These are phyloP conservation scores for Cyrtodaria siliqua DNA, from an alignment of 2,888 invertebrate species.

Conservation along the genomic window DNA sequence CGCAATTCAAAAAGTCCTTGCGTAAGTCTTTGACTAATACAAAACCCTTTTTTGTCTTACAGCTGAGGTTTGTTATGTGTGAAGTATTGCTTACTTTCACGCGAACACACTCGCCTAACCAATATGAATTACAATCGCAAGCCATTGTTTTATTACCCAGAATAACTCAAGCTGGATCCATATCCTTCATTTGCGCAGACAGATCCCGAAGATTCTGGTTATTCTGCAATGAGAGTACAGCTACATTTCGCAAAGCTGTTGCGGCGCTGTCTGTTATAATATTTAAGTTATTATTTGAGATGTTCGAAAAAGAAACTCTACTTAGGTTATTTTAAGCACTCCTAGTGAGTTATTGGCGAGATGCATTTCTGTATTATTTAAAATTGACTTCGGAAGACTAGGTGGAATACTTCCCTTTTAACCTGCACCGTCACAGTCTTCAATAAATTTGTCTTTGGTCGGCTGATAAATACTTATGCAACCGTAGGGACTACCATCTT, in stretches of 20 bases:
- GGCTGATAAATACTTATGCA: neutral
- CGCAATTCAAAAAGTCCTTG: neutral
- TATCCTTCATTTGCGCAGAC: neutral
- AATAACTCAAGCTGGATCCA: neutral
- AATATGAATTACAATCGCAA: neutral
- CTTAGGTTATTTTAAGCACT: neutral
- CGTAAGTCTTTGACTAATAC: neutral
- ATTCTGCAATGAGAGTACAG: neutral
- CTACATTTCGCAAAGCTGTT: neutral
- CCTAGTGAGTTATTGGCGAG: neutral
- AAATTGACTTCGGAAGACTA: neutral
- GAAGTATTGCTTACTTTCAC: neutral
- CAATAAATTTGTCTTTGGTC: neutral
- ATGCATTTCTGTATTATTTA: neutral
- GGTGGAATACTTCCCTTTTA: neutral
- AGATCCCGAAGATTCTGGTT: neutral
- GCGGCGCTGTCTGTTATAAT: neutral
- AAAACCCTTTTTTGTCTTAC: neutral
- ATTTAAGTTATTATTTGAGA: neutral
- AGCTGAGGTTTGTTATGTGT: neutral
- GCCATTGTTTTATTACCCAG: neutral
- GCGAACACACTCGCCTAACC: neutral
- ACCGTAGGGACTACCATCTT: neutral
- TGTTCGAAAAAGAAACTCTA: neutral
- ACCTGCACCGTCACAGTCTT: neutral